Conservation (phyloP, 2,888 invertebrate genomes). For the Carpatolechia fugitivella region DNA sequence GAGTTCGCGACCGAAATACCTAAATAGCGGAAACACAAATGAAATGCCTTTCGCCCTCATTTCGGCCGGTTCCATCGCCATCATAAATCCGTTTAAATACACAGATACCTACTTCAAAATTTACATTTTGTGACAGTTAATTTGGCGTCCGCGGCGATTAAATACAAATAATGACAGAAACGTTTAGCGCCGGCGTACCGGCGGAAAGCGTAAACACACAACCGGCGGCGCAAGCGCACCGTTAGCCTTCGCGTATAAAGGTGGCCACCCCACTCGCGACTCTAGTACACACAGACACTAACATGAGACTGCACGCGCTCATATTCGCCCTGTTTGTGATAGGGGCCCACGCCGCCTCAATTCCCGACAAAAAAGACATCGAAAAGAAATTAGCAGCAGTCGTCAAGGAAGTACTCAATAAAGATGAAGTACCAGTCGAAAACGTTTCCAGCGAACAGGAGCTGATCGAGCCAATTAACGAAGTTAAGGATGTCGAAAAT, state of each 20-base stretch:
- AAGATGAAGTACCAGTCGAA: constrained; percentile 23
- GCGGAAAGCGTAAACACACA: constrained; percentile 51
- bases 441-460: constrained; percentile 37
- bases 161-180: constrained; percentile 66
- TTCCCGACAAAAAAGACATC: constrained; percentile 34
- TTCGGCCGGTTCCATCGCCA: background rate
- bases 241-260: constrained; percentile 67
- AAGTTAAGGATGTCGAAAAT: constrained; percentile 47
- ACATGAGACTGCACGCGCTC: constrained; percentile 62
- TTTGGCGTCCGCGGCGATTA: constrained; percentile 38
- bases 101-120: constrained; percentile 8
- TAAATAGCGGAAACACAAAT: constrained; percentile 3
- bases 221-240: constrained; percentile 47
- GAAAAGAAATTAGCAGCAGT: constrained; percentile 37
- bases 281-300: constrained; percentile 42
- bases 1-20: background rate
- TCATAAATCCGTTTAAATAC: constrained; percentile 2
- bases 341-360: constrained; percentile 52
- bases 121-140: constrained; percentile 26
- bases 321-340: constrained; percentile 47
- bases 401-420: constrained; percentile 34
- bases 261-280: constrained; percentile 39
- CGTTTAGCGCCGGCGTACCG: constrained; percentile 47
- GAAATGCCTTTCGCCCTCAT: constrained; percentile 3
- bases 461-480: constrained; percentile 40